These are phyloP conservation scores for Euborellia annulipes DNA, from an alignment of 1,140 invertebrate genomes.

Conservation along the genomic window DNA sequence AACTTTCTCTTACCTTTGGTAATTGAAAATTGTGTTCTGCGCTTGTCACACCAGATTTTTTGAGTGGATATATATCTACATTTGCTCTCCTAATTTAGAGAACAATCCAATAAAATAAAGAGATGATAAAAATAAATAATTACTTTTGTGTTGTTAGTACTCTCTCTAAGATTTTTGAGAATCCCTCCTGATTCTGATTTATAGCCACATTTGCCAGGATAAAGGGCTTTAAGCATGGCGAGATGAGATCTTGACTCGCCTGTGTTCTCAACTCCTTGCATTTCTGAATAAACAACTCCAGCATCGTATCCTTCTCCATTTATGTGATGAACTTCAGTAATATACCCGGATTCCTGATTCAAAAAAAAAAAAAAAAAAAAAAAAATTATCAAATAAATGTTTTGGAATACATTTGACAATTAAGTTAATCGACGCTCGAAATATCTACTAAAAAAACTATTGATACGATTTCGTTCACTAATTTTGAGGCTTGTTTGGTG, in stretches of 20 bases:
- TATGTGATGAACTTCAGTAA: slow-evolving; percentile 85
- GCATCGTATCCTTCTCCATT: slow-evolving; percentile 74
- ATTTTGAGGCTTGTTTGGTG: no score
- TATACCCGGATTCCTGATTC: slow-evolving; percentile 53
- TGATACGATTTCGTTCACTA: no score
- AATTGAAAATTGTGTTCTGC: no score
- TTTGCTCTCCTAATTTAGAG: no score
- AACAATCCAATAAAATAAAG: slow-evolving; percentile 10
- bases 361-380: slow-evolving; percentile 3
- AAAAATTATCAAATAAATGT: no score
- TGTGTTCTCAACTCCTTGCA: slow-evolving; percentile 71
- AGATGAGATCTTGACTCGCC: slow-evolving; percentile 48
- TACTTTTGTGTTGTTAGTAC: slow-evolving; percentile 67
- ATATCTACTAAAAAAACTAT: not conserved
- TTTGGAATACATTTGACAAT: no score
- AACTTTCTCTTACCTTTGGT: no score
- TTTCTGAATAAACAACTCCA: slow-evolving; percentile 87
- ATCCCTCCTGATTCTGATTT: slow-evolving; percentile 70
- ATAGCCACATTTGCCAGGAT: slow-evolving; percentile 67
- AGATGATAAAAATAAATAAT: slow-evolving; percentile 8
- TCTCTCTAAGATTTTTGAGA: slow-evolving; percentile 66
- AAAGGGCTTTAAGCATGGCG: slow-evolving; percentile 47
- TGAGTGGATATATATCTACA: no score
- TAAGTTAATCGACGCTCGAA: no score
- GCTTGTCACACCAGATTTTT: no score